Percentiles rank a stretch among this genome's conserved stretches.
Conservation (phyloP, 2,888 invertebrate genomes). For the Prosopocoilus inquinatus region DNA sequence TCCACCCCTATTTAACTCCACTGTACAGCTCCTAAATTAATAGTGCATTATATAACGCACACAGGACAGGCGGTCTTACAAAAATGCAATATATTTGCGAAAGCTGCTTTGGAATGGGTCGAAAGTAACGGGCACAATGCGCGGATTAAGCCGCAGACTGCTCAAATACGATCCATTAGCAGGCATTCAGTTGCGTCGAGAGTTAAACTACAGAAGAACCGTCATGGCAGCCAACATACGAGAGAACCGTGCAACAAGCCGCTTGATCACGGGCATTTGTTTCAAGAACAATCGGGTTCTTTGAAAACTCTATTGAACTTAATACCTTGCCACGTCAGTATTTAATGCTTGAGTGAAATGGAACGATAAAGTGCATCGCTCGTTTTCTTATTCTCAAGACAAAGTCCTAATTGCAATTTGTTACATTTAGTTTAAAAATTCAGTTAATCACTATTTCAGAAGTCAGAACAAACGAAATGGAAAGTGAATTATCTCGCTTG, state of each 20-base stretch:
- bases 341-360: background rate
- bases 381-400: too few species aligned
- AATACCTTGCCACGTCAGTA: background rate
- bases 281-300: slow-evolving; percentile 2
- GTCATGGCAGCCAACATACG: background rate
- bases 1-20: too few species aligned
- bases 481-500: too few species aligned
- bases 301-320: background rate
- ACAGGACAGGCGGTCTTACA: too few species aligned
- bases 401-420: too few species aligned
- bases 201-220: background rate
- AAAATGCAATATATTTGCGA: too few species aligned
- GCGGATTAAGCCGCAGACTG: slow-evolving; percentile 1
- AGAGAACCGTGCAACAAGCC: background rate
- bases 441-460: too few species aligned
- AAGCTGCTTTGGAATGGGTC: background rate
- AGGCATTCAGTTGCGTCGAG: slow-evolving; percentile 2
- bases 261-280: slow-evolving; percentile 4
- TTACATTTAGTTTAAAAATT: too few species aligned
- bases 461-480: too few species aligned
- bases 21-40: too few species aligned
- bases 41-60: too few species aligned
- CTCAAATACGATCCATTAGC: background rate
- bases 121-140: background rate
- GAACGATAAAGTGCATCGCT: background rate